These are phyloP conservation scores for Enoplosus armatus DNA, from an alignment of 2,797 vertebrate species.

Conservation along the genomic window DNA sequence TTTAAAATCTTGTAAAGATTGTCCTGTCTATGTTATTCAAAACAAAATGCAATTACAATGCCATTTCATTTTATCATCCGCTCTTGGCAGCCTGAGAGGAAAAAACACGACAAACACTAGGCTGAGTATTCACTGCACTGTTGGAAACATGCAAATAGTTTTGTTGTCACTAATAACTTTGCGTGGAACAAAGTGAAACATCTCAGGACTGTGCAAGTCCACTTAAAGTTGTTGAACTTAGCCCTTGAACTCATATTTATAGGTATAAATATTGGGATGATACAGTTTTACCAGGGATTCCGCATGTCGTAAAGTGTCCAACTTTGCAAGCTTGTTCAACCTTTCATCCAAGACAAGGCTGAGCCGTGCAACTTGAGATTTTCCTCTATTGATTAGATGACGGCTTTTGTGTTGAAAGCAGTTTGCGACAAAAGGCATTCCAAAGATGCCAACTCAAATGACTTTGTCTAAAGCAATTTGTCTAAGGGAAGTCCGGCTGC, in stretches of 20 bases:
- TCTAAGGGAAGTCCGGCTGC: constrained; percentile 18
- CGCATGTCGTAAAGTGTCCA: background rate
- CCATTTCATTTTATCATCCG: constrained; percentile 54
- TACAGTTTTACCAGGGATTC: background rate
- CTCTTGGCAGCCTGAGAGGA: background rate
- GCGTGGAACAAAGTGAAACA: background rate
- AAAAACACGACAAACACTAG: constrained; percentile 2
- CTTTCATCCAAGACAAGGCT: constrained; percentile 6
- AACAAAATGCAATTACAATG: constrained; percentile 55
- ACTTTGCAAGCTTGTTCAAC: background rate
- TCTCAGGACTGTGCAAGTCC: background rate
- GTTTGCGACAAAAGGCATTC: constrained; percentile 21
- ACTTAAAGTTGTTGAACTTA: constrained; percentile 2
- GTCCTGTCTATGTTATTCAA: constrained; percentile 45
- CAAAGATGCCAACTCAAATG: constrained; percentile 19
- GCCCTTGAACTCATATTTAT: background rate
- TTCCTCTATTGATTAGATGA: constrained; percentile 22
- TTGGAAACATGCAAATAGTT: background rate
- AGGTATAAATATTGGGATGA: background rate
- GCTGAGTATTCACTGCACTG: background rate
- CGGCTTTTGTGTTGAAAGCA: constrained; percentile 15
- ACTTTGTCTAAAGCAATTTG: constrained; percentile 4
- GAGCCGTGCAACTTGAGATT: background rate
- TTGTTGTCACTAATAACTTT: background rate
- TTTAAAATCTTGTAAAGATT: constrained; percentile 58